Percentiles rank a stretch among this genome's conserved stretches.
Evolutionary conservation across 2,113 vertebrate genomes (phyloP).

Genomic region (Myotis yumanensis): DNA sequence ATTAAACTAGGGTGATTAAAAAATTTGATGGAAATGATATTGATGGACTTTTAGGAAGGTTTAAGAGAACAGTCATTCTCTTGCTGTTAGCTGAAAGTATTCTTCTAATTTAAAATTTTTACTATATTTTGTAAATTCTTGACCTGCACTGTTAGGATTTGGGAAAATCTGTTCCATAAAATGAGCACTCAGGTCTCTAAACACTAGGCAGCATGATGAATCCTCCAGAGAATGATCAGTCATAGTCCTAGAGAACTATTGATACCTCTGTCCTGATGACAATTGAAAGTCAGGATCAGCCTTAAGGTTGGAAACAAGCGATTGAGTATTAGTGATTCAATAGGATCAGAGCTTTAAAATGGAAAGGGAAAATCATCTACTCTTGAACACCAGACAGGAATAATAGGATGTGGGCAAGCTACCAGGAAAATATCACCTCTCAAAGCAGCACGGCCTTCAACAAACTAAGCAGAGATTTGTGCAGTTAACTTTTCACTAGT

Average conservation of each 20-base stretch:
- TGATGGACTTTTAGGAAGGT: neutral
- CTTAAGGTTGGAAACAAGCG: neutral
- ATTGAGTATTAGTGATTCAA: neutral
- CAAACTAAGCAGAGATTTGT: neutral
- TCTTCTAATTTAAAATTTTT: neutral
- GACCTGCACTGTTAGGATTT: neutral
- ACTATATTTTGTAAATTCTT: conserved; percentile 9
- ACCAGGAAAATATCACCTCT: neutral
- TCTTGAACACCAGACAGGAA: neutral
- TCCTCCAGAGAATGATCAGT: neutral
- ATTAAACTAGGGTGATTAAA: neutral
- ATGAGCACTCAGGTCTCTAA: neutral
- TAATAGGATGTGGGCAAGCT: neutral
- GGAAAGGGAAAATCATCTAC: neutral
- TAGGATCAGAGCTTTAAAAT: neutral
- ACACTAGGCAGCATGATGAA: neutral
- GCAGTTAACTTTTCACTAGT: neutral
- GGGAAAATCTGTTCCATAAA: neutral
- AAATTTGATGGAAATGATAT: neutral
- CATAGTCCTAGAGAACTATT: neutral
- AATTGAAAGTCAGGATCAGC: neutral
- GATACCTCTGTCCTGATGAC: neutral
- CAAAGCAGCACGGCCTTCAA: neutral
- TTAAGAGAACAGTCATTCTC: neutral
- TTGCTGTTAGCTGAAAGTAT: neutral